Percentiles rank a stretch among this genome's conserved stretches.
phyloP scores from a whole-genome alignment of 64 coral and sea anemone species.

The Pachyseris speciosa region DNA sequence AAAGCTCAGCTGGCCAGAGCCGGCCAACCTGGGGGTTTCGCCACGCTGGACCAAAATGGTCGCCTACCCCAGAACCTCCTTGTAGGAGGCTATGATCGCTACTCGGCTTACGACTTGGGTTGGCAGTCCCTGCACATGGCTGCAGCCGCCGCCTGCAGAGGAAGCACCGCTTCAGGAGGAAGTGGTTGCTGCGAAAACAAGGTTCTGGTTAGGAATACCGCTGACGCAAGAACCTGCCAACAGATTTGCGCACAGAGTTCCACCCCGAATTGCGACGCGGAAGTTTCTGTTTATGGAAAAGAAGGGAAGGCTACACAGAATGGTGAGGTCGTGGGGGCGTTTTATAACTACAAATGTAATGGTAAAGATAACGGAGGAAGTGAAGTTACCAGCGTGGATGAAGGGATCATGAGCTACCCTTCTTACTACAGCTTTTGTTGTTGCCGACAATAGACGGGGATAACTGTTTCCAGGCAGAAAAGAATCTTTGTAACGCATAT shows the following conservation, averaged over 20 bases:
- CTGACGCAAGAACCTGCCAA: constrained; percentile 8
- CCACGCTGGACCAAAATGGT: neutral
- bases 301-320: constrained; percentile 47
- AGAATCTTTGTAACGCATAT: too few species aligned
- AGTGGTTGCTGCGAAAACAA: constrained; percentile 57
- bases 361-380: constrained; percentile 1
- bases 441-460: constrained; percentile 23
- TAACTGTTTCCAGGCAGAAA: too few species aligned
- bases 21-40: neutral
- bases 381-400: neutral
- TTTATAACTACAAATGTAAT: constrained; percentile 57
- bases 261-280: constrained; percentile 42
- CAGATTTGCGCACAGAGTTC: constrained; percentile 47
- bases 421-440: constrained; percentile 53
- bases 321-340: constrained; percentile 20
- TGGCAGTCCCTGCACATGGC: constrained; percentile 74
- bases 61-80: neutral
- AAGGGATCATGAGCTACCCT: neutral
- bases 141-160: too few species aligned
- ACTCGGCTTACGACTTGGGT: constrained; percentile 35
- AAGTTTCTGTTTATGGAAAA: constrained; percentile 53
- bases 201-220: constrained; percentile 35
- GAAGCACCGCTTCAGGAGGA: constrained; percentile 42
- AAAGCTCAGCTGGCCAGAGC: constrained; percentile 9
- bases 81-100: neutral